A percentile compares a stretch with the other conserved stretches of the same genome.
These are phyloP conservation scores for Synanthedon myopaeformis DNA, from an alignment of 2,888 invertebrate genomes.

Conservation along the genomic window DNA sequence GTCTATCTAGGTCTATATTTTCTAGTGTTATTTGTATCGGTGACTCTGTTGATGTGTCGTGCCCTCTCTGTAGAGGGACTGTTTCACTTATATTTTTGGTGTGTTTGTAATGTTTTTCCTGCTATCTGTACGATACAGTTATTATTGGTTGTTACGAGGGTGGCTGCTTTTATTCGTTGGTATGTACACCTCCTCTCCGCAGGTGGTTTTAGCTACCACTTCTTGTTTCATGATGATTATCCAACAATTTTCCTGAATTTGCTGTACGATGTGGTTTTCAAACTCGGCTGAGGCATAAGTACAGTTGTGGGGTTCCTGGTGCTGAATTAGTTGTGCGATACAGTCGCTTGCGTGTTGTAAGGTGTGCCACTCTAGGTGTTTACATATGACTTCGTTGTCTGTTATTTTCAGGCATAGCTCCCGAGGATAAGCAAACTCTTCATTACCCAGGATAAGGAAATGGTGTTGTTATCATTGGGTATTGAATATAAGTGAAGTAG, in stretches of 20 bases:
- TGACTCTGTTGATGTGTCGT: too few species aligned
- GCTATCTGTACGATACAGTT: too few species aligned
- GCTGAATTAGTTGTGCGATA: slow-evolving; percentile 14
- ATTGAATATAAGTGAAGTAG: slow-evolving; percentile 13
- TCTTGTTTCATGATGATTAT: too few species aligned
- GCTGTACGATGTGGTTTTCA: slow-evolving; percentile 11
- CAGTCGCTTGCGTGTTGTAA: slow-evolving; percentile 5
- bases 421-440: slow-evolving; percentile 16
- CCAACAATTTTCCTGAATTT: slow-evolving; percentile 5
- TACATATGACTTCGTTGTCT: slow-evolving; percentile 9
- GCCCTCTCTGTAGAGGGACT: too few species aligned
- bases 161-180: too few species aligned
- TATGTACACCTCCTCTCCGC: too few species aligned
- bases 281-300: slow-evolving; percentile 1
- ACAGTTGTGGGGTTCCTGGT: slow-evolving; percentile 14
- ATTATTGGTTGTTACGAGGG: too few species aligned
- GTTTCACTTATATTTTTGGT: too few species aligned
- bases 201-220: too few species aligned
- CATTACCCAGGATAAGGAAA: slow-evolving; percentile 14
- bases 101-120: too few species aligned
- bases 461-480: slow-evolving; percentile 9
- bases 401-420: slow-evolving; percentile 11
- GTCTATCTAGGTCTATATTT: too few species aligned
- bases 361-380: slow-evolving; percentile 14
- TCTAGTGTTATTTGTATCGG: too few species aligned